These are phyloP conservation scores for Venusia cambrica DNA, from an alignment of 2,888 invertebrate species.

Conservation along the genomic window DNA sequence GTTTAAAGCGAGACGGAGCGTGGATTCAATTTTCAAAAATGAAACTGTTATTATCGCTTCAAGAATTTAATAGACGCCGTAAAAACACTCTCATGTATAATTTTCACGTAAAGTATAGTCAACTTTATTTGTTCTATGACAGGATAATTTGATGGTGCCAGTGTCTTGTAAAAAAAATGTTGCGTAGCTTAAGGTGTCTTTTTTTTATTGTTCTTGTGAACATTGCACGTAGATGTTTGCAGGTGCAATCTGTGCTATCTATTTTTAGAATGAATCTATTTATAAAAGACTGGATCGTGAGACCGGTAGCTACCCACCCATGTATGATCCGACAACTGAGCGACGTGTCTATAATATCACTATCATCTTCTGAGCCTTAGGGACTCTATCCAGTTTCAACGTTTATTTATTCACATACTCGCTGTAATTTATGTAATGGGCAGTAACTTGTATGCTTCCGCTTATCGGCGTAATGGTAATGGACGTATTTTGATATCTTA, in stretches of 20 bases:
- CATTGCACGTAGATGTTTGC: slow-evolving; percentile 40
- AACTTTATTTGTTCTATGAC: slow-evolving; percentile 11
- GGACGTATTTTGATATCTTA: slow-evolving; percentile 6
- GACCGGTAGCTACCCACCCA: slow-evolving; percentile 57
- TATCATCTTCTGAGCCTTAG: slow-evolving; percentile 29
- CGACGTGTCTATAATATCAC: slow-evolving; percentile 34
- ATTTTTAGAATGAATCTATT: slow-evolving; percentile 72
- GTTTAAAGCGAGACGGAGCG: not conserved
- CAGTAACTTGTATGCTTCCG: slow-evolving; percentile 7
- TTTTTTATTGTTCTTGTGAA: slow-evolving; percentile 17
- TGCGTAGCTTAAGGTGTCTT: slow-evolving; percentile 16
- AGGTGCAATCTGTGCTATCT: slow-evolving; percentile 67
- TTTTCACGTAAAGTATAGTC: slow-evolving; percentile 10
- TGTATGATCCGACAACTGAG: slow-evolving; percentile 48
- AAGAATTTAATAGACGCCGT: slow-evolving; percentile 9
- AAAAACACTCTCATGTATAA: slow-evolving; percentile 13
- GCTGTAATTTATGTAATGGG: slow-evolving; percentile 8
- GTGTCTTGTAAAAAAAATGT: slow-evolving; percentile 15
- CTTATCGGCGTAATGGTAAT: slow-evolving; percentile 11
- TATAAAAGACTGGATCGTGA: slow-evolving; percentile 66
- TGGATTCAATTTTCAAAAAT: slow-evolving; percentile 13
- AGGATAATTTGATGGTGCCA: slow-evolving; percentile 13
- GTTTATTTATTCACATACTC: slow-evolving; percentile 13
- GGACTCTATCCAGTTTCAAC: slow-evolving; percentile 18
- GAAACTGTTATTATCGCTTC: slow-evolving; percentile 13